Percentiles rank a stretch among this genome's conserved stretches.
Conservation (phyloP, 2,113 vertebrate species). For the Syrmaticus mikado region DNA sequence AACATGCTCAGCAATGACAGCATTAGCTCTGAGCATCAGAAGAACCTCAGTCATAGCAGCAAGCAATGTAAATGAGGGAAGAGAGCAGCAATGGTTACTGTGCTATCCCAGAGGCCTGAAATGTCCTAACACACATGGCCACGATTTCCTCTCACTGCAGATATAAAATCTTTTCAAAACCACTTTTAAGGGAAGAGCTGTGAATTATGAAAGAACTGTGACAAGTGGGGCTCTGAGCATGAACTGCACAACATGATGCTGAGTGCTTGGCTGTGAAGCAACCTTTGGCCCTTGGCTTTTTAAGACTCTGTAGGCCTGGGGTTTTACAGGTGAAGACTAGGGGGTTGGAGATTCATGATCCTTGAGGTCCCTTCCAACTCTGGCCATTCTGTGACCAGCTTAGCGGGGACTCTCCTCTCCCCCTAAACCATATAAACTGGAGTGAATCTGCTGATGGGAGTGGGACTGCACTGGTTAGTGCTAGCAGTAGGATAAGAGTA, state of each 20-base stretch:
- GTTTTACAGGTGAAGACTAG: neutral
- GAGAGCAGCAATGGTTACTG: slow-evolving; percentile 22
- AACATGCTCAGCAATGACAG: slow-evolving; percentile 18
- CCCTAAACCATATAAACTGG: neutral
- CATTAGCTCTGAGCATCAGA: slow-evolving; percentile 39
- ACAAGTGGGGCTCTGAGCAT: neutral
- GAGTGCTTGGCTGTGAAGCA: neutral
- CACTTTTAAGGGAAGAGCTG: neutral
- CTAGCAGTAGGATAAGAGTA: neutral
- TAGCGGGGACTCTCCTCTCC: neutral
- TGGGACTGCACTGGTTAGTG: neutral
- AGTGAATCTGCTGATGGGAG: neutral
- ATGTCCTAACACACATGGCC: neutral
- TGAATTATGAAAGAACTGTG: neutral
- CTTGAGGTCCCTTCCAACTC: no score
- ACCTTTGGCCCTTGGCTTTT: neutral
- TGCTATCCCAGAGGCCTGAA: slow-evolving; percentile 46
- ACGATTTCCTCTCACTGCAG: neutral
- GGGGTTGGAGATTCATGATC: no score
- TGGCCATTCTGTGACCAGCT: neutral
- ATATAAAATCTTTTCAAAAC: neutral
- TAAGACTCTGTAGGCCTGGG: neutral
- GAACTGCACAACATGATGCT: neutral
- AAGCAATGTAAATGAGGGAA: neutral
- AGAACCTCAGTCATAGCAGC: slow-evolving; percentile 59